phyloP scores from a whole-genome alignment of 2,888 invertebrate species.

The Craniophora ligustri region DNA sequence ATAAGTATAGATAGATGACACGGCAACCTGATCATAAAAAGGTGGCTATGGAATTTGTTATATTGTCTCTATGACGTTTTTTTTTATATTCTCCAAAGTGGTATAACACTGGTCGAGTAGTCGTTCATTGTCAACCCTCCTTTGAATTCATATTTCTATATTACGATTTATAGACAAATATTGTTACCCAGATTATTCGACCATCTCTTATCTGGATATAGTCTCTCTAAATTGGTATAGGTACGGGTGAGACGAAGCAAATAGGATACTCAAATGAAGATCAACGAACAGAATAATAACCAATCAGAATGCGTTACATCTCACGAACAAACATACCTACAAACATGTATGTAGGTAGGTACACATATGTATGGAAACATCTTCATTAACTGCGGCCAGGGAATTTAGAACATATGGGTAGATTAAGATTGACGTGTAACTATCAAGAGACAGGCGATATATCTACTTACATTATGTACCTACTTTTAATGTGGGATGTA shows the following conservation, averaged over 20 bases:
- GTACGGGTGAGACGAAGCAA: conserved; percentile 8
- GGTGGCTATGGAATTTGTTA: too few species aligned
- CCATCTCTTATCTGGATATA: too few species aligned
- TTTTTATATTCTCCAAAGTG: too few species aligned
- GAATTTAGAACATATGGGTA: conserved; percentile 39
- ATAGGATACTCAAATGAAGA: conserved; percentile 8
- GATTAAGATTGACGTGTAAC: conserved; percentile 33
- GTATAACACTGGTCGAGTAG: too few species aligned
- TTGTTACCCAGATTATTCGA: too few species aligned
- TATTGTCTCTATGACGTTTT: too few species aligned
- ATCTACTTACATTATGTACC: background rate
- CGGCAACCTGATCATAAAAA: too few species aligned
- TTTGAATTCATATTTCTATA: too few species aligned
- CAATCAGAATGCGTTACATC: conserved; percentile 25
- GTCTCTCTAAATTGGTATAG: too few species aligned
- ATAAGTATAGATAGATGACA: too few species aligned
- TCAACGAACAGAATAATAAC: conserved; percentile 38
- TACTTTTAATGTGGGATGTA: background rate
- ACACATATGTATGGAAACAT: conserved; percentile 20
- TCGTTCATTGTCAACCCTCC: too few species aligned
- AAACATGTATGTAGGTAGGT: conserved; percentile 11
- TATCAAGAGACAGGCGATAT: conserved; percentile 8
- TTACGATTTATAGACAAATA: too few species aligned
- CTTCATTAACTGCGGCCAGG: conserved; percentile 33
- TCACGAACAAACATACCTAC: background rate